Conservation (phyloP, 2,797 vertebrate genomes). For the Danio kyathit region DNA sequence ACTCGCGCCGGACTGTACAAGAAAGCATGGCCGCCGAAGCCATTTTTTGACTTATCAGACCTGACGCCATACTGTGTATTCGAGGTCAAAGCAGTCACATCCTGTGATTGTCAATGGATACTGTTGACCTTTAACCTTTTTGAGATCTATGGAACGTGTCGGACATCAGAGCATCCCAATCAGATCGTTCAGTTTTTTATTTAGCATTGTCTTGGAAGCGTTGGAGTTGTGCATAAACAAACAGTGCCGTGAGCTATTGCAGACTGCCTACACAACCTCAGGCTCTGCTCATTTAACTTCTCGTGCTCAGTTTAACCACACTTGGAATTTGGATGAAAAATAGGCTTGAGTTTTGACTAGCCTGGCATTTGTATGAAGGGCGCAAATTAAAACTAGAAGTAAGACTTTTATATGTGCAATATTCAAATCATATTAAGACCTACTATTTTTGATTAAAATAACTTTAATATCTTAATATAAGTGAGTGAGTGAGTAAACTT, state of each 20-base stretch:
- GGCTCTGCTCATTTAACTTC: constrained; percentile 77
- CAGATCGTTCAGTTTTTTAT: constrained; percentile 1
- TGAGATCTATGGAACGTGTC: neutral
- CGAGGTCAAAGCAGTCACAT: constrained; percentile 69
- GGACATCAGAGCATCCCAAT: neutral
- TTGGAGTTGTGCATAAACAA: constrained; percentile 82
- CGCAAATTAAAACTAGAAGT: constrained; percentile 9
- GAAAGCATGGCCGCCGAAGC: neutral
- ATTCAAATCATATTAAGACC: constrained; percentile 5
- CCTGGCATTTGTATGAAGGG: constrained; percentile 1
- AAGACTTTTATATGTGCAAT: constrained; percentile 4
- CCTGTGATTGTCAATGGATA: constrained; percentile 36
- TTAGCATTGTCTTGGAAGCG: constrained; percentile 62
- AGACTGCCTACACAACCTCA: constrained; percentile 81
- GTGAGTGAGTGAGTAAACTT: too few relatives aligned
- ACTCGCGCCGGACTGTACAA: constrained; percentile 4
- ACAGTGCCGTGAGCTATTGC: constrained; percentile 78
- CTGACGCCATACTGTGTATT: constrained; percentile 9
- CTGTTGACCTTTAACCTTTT: constrained; percentile 30
- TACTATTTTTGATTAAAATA: neutral
- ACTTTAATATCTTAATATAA: too few relatives aligned
- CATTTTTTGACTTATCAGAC: constrained; percentile 11
- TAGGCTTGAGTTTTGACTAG: neutral
- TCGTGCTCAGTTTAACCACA: constrained; percentile 73
- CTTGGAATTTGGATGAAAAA: constrained; percentile 67